These are phyloP conservation scores for Solenodon paradoxus DNA, from an alignment of 2,113 vertebrate species.

Conservation along the genomic window DNA sequence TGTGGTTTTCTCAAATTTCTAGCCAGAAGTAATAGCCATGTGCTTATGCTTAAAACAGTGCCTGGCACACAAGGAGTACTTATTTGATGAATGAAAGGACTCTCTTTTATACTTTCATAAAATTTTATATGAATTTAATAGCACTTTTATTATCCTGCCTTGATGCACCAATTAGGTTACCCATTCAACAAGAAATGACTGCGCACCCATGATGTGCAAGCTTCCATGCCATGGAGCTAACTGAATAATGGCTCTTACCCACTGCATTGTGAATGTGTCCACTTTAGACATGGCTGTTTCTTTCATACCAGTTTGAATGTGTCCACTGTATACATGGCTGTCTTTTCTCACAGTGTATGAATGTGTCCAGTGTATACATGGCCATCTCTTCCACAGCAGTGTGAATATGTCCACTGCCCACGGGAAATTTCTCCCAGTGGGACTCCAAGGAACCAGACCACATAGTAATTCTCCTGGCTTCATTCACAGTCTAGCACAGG, in stretches of 20 bases:
- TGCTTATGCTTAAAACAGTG: neutral
- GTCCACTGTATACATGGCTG: neutral
- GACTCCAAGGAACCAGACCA: neutral
- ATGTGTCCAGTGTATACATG: neutral
- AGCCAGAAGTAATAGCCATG: neutral
- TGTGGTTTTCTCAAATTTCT: constrained; percentile 13
- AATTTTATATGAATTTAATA: neutral
- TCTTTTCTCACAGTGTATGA: neutral
- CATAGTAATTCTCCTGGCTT: neutral
- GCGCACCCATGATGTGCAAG: neutral
- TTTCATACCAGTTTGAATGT: neutral
- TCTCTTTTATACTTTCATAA: neutral
- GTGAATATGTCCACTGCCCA: neutral
- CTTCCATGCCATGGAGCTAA: neutral
- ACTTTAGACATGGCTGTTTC: neutral
- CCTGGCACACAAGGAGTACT: neutral
- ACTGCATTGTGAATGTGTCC: neutral
- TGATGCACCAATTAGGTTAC: neutral
- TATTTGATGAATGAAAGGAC: neutral
- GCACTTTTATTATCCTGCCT: neutral
- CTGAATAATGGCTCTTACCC: neutral
- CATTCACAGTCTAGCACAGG: neutral
- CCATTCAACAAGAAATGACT: neutral
- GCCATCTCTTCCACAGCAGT: neutral
- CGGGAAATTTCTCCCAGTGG: neutral